Base-by-base conservation (phyloP, 2,888 invertebrate genomes). In the Prenolepis imparis region DNA sequence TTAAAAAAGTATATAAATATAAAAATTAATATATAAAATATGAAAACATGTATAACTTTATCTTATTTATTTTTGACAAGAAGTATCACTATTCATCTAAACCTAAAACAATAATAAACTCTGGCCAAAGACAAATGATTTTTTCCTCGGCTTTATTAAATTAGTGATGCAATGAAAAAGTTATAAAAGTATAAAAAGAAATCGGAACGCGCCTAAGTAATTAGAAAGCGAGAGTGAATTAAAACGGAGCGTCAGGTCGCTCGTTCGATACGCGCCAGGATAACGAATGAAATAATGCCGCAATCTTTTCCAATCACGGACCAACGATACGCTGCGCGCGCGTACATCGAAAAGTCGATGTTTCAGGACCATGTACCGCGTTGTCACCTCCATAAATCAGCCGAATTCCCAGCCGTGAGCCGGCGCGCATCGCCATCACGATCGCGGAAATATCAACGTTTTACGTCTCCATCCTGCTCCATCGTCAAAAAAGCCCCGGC, bases 381-480 rank as follows among this genome's bases (percentile, higher is more conserved):
- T 86, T 86, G 87, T 87, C 84, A 74, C 78, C 80, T 61, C 81
- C 81, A 90, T 90, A 90, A 90, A 90, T 90, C 90, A 90, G 77
- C 68, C 75, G 86, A 72, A 85, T 86, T 83, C 83, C 81, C 28
- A 63, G 11, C 82, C 73, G 48, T 73, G 82, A 84, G 74, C 83
- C 83, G 78, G 68, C 74, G 72, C 36, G 68, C 21, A 41, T 15
- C 41, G 72, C 78, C 36, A 44, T 80, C 78, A 72, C 59, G 84
- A 52, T 80, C 84, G 84, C 83, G 78, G 83, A 90, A 90, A 90
- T 88, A 86, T 89, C 86, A 84, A 55, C 72, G 66, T 84, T 82
- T 80, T 67, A 75, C 82, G 82, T 75, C 86, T 85, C 82, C 83
- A 77, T 84, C 84, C 84, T 83, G 41, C 57, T 70, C 59, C 68